Evolutionary conservation across 1,140 invertebrate species (phyloP).

Genomic region (Papilio polyxenes): DNA sequence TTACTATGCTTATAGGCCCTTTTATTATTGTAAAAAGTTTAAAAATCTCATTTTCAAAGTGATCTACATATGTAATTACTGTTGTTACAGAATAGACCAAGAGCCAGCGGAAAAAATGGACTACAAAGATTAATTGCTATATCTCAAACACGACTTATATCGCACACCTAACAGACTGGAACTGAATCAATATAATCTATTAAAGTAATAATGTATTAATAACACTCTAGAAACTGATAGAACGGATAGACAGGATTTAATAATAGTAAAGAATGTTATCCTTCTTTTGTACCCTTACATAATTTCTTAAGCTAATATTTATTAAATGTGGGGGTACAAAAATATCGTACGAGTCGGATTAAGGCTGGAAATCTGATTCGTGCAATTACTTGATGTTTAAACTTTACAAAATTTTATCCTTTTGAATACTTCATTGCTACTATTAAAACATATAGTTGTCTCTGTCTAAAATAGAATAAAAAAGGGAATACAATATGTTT

Average conservation of each 20-base stretch:
- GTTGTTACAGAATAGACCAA: conserved; percentile 10
- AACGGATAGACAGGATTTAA: conserved; percentile 7
- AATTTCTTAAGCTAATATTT: not conserved
- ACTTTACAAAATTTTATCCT: not conserved
- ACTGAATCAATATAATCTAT: not conserved
- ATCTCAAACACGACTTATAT: not conserved
- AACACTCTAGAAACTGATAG: not conserved
- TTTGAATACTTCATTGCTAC: not conserved
- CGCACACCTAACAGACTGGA: not conserved
- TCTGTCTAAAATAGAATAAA: too few relatives aligned
- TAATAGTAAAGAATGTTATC: not conserved
- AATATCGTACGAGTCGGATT: not conserved
- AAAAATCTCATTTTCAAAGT: not conserved
- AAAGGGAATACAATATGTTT: too few relatives aligned
- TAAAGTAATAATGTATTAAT: not conserved
- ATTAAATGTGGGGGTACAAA: not conserved
- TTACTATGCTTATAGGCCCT: too few relatives aligned
- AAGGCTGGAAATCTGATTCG: not conserved
- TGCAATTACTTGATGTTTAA: not conserved
- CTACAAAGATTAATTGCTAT: conserved; percentile 1
- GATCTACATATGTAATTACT: not conserved
- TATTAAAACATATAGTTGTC: not conserved
- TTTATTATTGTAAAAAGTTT: too few relatives aligned
- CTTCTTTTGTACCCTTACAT: not conserved
- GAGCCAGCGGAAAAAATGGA: not conserved